A percentile compares a stretch with the other conserved stretches of the same genome.
These are phyloP conservation scores for Chelidonichthys spinosus DNA, from an alignment of 2,797 vertebrate genomes.

Conservation along the genomic window DNA sequence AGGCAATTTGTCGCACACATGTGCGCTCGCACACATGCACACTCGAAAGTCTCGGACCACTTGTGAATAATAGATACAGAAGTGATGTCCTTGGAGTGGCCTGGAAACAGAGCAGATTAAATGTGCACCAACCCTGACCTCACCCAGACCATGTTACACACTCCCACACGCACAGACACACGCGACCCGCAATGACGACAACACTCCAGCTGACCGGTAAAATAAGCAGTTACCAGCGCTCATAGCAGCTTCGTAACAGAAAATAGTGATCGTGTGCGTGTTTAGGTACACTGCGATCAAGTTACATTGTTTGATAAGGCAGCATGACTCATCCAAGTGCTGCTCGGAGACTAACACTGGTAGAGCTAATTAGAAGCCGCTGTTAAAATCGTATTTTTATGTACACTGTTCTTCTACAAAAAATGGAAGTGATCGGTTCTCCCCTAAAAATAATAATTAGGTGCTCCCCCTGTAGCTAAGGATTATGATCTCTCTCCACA, in stretches of 20 bases:
- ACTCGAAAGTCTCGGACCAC: constrained; percentile 41
- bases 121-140: constrained; percentile 74
- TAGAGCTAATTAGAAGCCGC: neutral
- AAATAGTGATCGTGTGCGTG: constrained; percentile 12
- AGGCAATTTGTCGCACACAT: constrained; percentile 6
- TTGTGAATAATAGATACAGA: constrained; percentile 75
- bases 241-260: constrained; percentile 35
- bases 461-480: neutral
- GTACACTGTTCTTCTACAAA: neutral
- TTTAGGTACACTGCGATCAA: constrained; percentile 20
- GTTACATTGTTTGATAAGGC: constrained; percentile 24
- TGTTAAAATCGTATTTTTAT: neutral
- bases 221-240: constrained; percentile 34
- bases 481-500: neutral
- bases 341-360: neutral
- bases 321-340: neutral
- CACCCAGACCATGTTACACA: constrained; percentile 70
- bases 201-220: constrained; percentile 53
- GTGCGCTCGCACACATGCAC: neutral
- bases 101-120: constrained; percentile 80
- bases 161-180: constrained; percentile 44
- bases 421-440: neutral
- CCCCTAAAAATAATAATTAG: neutral
- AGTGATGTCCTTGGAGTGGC: constrained; percentile 72
- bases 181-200: constrained; percentile 48